phyloP scores from a whole-genome alignment of 2,888 invertebrate genomes.

The Synanthedon tipuliformis region DNA sequence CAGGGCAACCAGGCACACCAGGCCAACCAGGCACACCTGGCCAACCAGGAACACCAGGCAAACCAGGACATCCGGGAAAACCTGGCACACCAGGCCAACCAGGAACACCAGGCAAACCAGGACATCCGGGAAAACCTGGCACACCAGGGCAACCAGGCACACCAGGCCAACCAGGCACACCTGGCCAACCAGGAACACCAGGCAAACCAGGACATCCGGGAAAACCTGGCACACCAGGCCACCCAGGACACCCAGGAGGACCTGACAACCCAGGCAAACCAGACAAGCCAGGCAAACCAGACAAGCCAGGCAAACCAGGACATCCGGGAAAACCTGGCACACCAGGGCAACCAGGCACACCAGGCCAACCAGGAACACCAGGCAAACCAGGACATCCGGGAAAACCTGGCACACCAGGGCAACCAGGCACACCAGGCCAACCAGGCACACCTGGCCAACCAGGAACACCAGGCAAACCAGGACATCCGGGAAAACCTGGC shows the following conservation, averaged over 20 bases:
- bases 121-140: background rate
- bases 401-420: background rate
- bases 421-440: background rate
- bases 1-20: background rate
- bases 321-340: background rate
- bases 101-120: background rate
- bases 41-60: background rate
- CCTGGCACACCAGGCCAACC: background rate
- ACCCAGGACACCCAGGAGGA: background rate
- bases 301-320: background rate
- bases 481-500: background rate
- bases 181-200: background rate
- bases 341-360: background rate
- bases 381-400: background rate
- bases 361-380: background rate
- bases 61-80: background rate
- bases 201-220: background rate
- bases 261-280: background rate
- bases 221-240: background rate
- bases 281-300: background rate
- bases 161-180: background rate
- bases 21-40: background rate
- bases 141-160: background rate
- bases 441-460: background rate
- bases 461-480: background rate